phyloP scores from a whole-genome alignment of 2,888 invertebrate genomes.

The Agrotis ipsilon region DNA sequence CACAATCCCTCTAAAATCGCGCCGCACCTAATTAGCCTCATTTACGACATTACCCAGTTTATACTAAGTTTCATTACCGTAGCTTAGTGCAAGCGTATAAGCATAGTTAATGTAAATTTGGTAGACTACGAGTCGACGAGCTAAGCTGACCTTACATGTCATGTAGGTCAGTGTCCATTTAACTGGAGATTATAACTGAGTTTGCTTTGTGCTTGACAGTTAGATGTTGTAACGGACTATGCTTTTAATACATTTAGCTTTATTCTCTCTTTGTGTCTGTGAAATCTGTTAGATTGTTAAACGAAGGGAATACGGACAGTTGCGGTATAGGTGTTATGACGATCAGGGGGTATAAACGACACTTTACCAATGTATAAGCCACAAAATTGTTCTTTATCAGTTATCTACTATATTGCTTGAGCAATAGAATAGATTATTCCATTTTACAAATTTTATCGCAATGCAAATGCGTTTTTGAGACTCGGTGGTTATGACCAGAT shows the following conservation, averaged over 20 bases:
- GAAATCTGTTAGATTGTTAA: neutral
- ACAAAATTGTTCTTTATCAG: too few species aligned
- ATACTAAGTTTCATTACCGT: slow-evolving; percentile 25
- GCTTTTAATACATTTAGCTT: neutral
- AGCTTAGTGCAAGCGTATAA: slow-evolving; percentile 16
- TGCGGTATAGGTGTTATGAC: too few species aligned
- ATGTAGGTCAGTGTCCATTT: slow-evolving; percentile 36
- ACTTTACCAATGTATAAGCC: too few species aligned
- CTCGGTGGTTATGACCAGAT: too few species aligned
- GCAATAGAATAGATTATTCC: too few species aligned
- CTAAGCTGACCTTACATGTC: slow-evolving; percentile 16
- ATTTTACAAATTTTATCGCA: too few species aligned
- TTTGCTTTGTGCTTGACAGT: slow-evolving; percentile 18
- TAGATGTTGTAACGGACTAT: neutral
- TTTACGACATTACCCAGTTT: slow-evolving; percentile 33
- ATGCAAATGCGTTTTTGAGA: too few species aligned
- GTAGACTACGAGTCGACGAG: slow-evolving; percentile 9
- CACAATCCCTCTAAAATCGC: neutral
- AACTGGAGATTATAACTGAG: slow-evolving; percentile 24
- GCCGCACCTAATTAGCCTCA: neutral
- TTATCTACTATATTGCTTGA: too few species aligned
- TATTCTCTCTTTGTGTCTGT: neutral
- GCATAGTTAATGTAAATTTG: slow-evolving; percentile 39
- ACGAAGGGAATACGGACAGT: too few species aligned
- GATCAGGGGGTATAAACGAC: too few species aligned